Conservation (phyloP, 2,888 invertebrate genomes). For the Scaptomyza caliginosa region DNA sequence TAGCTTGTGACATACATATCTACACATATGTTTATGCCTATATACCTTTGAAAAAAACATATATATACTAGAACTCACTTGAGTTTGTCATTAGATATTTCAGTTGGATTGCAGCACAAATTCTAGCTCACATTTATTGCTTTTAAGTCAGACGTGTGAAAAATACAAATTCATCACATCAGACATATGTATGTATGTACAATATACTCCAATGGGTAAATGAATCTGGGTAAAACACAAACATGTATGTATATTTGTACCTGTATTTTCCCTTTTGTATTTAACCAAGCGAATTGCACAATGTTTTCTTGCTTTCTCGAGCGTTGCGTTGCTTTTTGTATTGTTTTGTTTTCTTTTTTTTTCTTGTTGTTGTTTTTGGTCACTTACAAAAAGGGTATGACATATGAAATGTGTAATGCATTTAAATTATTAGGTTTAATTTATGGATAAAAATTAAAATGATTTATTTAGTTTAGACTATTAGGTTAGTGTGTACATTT, state of each 20-base stretch:
- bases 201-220: background rate
- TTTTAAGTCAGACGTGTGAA: slow-evolving; percentile 21
- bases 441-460: no score
- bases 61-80: background rate
- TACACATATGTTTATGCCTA: background rate
- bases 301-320: slow-evolving; percentile 55
- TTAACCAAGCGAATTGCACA: slow-evolving; percentile 55
- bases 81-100: background rate
- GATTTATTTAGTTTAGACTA: no score
- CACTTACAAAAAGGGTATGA: slow-evolving; percentile 3
- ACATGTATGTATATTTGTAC: no score
- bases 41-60: background rate
- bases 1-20: background rate
- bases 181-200: background rate
- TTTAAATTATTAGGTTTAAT: no score
- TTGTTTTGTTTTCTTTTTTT: slow-evolving; percentile 8
- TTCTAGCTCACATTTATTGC: slow-evolving; percentile 38
- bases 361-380: no score
- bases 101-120: slow-evolving; percentile 3
- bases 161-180: slow-evolving; percentile 13
- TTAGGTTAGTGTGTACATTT: slow-evolving; percentile 17
- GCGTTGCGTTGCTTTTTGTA: slow-evolving; percentile 51
- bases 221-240: no score
- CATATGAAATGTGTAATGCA: background rate
- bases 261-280: slow-evolving; percentile 51